Evolutionary conservation across 1,140 invertebrate species (phyloP).

Genomic region (Ganaspis sp.): DNA sequence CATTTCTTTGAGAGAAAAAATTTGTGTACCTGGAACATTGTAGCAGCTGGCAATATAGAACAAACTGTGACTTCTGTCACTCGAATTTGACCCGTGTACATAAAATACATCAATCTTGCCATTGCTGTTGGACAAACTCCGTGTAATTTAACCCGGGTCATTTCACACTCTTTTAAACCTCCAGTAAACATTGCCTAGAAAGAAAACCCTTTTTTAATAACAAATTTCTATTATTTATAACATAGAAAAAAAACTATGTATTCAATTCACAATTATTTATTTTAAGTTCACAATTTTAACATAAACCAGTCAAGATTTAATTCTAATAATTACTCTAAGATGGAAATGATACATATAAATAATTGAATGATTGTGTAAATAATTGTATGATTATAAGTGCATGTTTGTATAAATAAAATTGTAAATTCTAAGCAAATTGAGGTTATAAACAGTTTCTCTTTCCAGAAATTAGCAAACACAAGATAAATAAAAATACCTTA

Average conservation of each 20-base stretch:
- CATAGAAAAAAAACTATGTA: no score
- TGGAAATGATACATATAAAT: no score
- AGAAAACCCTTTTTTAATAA: constrained; percentile 27
- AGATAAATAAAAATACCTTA: constrained; percentile 81
- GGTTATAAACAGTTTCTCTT: no score
- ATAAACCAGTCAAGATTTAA: neutral
- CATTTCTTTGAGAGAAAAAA: no score
- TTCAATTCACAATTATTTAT: no score
- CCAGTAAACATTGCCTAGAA: constrained; percentile 93
- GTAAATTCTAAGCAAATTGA: no score
- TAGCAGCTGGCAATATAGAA: constrained; percentile 91
- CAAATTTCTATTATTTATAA: constrained; percentile 37
- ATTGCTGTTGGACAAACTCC: constrained; percentile 92
- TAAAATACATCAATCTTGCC: constrained; percentile 89
- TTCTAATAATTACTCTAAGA: no score
- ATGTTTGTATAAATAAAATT: no score
- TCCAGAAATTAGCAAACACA: no score
- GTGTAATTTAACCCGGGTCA: constrained; percentile 89
- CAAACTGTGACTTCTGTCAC: constrained; percentile 95
- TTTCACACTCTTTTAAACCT: constrained; percentile 90
- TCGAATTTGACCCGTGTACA: constrained; percentile 92
- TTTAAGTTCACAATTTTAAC: constrained; percentile 36
- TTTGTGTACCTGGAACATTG: constrained; percentile 90
- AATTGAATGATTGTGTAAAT: no score
- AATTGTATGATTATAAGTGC: no score